Percentiles rank a stretch among this genome's conserved stretches.
These are phyloP conservation scores for Erebia epiphron DNA, from an alignment of 2,888 invertebrate genomes.

Conservation along the genomic window DNA sequence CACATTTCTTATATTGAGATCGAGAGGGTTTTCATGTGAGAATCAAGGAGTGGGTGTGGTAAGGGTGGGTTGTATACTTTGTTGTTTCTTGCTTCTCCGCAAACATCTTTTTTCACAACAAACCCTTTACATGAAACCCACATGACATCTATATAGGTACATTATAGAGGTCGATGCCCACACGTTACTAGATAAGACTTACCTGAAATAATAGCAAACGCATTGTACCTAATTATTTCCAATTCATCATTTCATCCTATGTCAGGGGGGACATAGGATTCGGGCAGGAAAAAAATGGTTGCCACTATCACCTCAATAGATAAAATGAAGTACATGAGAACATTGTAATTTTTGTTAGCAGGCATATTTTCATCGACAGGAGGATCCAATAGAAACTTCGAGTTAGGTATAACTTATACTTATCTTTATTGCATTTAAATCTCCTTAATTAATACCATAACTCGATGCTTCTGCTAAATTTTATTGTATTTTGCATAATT, in stretches of 20 bases:
- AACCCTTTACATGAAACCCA: background rate
- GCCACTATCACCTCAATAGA: no score
- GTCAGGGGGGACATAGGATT: no score
- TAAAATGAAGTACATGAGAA: no score
- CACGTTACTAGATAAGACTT: no score
- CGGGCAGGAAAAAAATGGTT: no score
- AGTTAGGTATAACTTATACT: no score
- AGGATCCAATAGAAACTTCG: background rate
- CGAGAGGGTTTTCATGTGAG: background rate
- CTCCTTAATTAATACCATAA: constrained; percentile 3
- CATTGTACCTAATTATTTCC: no score
- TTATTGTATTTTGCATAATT: constrained; percentile 11
- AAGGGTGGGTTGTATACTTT: no score
- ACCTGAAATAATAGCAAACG: no score
- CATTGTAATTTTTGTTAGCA: no score
- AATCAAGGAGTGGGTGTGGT: background rate
- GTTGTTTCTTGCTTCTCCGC: background rate
- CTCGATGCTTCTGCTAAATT: constrained; percentile 11
- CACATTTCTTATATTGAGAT: background rate
- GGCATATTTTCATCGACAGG: background rate
- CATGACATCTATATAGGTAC: background rate
- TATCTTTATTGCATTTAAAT: constrained; percentile 12
- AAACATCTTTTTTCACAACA: background rate
- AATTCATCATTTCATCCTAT: no score
- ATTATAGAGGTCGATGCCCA: no score